phyloP scores from a whole-genome alignment of 1,140 invertebrate species.

The Drosophila kepulauana region DNA sequence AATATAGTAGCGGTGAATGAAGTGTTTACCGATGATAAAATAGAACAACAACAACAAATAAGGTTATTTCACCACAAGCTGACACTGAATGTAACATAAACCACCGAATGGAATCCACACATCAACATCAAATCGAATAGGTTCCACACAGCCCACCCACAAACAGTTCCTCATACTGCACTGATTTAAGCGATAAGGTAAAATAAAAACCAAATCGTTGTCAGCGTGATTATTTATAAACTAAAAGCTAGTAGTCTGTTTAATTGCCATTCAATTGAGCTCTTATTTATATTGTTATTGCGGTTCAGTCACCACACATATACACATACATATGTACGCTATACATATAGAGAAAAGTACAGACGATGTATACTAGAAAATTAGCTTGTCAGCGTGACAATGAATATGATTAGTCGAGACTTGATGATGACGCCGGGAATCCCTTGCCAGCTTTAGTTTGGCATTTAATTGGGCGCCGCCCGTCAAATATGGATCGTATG shows the following conservation, averaged over 20 bases:
- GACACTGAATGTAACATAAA: slow-evolving; percentile 17
- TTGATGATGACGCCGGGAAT: slow-evolving; percentile 69
- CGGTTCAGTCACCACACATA: slow-evolving; percentile 6
- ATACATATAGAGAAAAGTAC: background rate
- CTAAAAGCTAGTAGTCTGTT: slow-evolving; percentile 18
- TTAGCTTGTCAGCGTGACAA: slow-evolving; percentile 53
- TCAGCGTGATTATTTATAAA: slow-evolving; percentile 45
- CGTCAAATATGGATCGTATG: slow-evolving; percentile 50
- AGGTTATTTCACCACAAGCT: slow-evolving; percentile 38
- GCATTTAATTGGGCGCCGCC: slow-evolving; percentile 59
- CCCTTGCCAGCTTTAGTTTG: slow-evolving; percentile 64
- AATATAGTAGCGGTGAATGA: background rate
- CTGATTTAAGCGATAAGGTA: slow-evolving; percentile 24
- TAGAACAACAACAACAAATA: slow-evolving; percentile 2
- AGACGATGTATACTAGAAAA: slow-evolving; percentile 27
- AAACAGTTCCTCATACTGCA: background rate
- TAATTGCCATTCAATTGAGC: slow-evolving; percentile 45
- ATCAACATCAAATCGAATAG: background rate
- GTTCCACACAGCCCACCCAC: background rate
- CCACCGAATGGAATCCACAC: background rate
- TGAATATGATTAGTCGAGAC: slow-evolving; percentile 34
- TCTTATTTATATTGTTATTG: slow-evolving; percentile 14
- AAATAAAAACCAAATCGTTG: slow-evolving; percentile 20
- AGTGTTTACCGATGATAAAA: slow-evolving; percentile 19
- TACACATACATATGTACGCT: background rate